Evolutionary conservation across 2,888 invertebrate species (phyloP), one percentile per base, ranked within the genome.

Genomic region (Pollenia griseotomentosa): DNA sequence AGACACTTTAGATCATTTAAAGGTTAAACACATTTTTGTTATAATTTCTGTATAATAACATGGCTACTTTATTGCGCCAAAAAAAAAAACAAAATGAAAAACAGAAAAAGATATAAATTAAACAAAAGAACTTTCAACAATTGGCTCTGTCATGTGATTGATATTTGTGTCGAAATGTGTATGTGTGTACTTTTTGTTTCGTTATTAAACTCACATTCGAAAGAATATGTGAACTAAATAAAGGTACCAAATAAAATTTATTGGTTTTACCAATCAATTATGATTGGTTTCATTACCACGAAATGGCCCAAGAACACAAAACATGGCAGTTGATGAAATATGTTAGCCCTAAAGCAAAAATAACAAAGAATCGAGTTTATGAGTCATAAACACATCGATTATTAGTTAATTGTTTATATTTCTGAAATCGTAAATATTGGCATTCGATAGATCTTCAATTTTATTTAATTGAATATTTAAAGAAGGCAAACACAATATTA

Each of bases 111-210:
- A 71, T 78, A 68, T 66, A 81, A 82, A 68, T 68, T 66, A 59
- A 74, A 66, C 19, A 83, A 73, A 80, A 75, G 46, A 83, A 86
- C n/a, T 48, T 78, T 80, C 55, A 85, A 68, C 51, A 51, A 73
- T 48, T 81, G 42, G 16, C 48, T 51, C 19, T 85, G 84, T 89
- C 89, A 88, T 87, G 83, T 89, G 89, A 88, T 87, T 88, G 88
- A 88, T 75, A 81, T 70, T 79, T 87, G 75, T 73, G 74, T 83
- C 16, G 71, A 55, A 74, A 81, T 84, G 12, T 44, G 5, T 44
- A 16, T 65, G 53, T 46, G 6, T 46, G 53, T 44, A 12, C 33
- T 3, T 81, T 14, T 83, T 66, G 46, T 46, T 51, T 48, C 42
- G 8, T 40, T 73, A 48, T 33, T 16, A 40, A 57, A 82, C 63